Percentiles rank a stretch among this genome's conserved stretches.
phyloP scores from a whole-genome alignment of 2,797 vertebrate species.

The Micromesistius poutassou region DNA sequence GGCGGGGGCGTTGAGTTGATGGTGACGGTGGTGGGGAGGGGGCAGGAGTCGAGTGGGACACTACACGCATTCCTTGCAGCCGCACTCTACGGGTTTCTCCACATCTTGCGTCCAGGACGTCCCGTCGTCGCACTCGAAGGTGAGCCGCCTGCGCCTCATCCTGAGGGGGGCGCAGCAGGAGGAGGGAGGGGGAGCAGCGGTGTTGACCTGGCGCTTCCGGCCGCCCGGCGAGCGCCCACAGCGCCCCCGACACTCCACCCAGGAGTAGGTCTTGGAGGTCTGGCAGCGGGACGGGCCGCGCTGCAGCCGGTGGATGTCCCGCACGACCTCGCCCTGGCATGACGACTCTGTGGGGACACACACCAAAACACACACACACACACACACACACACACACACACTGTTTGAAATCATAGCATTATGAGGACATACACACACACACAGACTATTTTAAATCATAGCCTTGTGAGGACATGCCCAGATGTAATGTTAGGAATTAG shows the following conservation, averaged over 20 bases:
- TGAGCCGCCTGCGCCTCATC: conserved; percentile 79
- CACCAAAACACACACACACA: too few species aligned
- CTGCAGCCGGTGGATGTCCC: conserved; percentile 86
- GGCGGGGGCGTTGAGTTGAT: conserved; percentile 3
- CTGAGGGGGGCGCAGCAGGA: conserved; percentile 81
- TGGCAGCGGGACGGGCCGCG: conserved; percentile 84
- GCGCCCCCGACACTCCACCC: conserved; percentile 82
- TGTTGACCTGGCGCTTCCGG: conserved; percentile 38
- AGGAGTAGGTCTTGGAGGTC: conserved; percentile 82
- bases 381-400: too few species aligned
- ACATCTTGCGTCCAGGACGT: conserved; percentile 86
- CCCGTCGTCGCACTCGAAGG: conserved; percentile 86
- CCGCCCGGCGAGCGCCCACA: conserved; percentile 36
- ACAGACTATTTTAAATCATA: background rate
- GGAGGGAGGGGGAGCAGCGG: conserved; percentile 61
- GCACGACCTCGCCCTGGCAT: conserved; percentile 78
- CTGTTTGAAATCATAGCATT: background rate
- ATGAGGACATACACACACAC: background rate
- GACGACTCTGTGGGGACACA: conserved; percentile 67
- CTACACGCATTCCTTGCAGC: conserved; percentile 73
- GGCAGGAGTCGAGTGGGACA: conserved; percentile 24
- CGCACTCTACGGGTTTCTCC: conserved; percentile 84
- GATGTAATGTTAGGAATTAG: too few species aligned
- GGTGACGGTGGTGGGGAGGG: conserved; percentile 33
- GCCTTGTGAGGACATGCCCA: background rate